phyloP scores from a whole-genome alignment of 2,797 vertebrate genomes.

The Betta splendens region DNA sequence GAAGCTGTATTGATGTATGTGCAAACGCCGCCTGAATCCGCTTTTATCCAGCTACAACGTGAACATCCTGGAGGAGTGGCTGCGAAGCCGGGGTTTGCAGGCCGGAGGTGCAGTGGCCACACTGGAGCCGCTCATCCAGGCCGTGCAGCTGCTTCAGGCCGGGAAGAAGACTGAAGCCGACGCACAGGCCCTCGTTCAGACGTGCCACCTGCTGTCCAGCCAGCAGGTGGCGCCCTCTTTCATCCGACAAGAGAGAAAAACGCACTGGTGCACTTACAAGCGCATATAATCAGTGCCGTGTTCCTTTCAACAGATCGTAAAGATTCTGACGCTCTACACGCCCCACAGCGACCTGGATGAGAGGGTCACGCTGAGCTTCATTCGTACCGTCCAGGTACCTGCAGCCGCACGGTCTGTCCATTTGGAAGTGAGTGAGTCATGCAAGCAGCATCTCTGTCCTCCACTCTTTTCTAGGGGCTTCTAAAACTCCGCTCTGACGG shows the following conservation, averaged over 20 bases:
- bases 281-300: not conserved
- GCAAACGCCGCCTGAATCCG: not conserved
- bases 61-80: constrained; percentile 85
- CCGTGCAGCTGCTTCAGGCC: constrained; percentile 84
- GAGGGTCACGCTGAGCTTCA: constrained; percentile 81
- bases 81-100: constrained; percentile 76
- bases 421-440: not conserved
- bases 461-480: constrained; percentile 64
- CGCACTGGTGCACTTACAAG: not conserved
- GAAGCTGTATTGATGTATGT: not conserved
- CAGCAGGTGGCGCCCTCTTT: constrained; percentile 76
- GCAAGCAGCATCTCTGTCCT: constrained; percentile 1
- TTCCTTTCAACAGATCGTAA: constrained; percentile 78
- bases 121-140: constrained; percentile 85
- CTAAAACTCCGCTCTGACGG: constrained; percentile 66
- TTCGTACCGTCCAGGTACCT: constrained; percentile 82
- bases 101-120: constrained; percentile 72
- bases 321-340: constrained; percentile 83
- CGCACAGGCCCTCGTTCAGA: constrained; percentile 75
- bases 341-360: constrained; percentile 83
- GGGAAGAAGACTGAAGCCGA: constrained; percentile 82
- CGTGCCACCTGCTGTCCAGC: constrained; percentile 79
- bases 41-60: constrained; percentile 77
- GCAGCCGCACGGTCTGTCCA: not conserved
- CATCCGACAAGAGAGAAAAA: not conserved